Conservation (phyloP, 2,797 vertebrate genomes). For the Astyanax mexicanus region DNA sequence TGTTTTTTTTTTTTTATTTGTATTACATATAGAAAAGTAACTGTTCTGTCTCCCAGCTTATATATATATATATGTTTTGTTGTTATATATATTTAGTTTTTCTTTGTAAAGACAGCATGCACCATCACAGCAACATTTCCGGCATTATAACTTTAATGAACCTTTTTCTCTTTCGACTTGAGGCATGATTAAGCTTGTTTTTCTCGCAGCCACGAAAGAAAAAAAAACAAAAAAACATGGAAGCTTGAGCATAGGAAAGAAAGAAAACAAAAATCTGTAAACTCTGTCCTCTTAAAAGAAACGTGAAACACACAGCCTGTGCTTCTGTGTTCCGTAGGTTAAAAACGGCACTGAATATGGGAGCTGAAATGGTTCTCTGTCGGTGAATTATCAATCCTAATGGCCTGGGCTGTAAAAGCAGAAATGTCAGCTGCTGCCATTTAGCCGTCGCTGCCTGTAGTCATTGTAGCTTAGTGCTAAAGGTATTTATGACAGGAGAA, state of each 20-base stretch:
- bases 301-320: background rate
- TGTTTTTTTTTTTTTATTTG: too few relatives aligned
- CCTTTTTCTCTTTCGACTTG: conserved; percentile 46
- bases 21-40: too few relatives aligned
- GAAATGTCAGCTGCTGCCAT: conserved; percentile 54
- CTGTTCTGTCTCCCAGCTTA: too few relatives aligned
- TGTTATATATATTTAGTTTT: too few relatives aligned
- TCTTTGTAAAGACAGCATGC: conserved; percentile 3
- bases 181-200: conserved; percentile 61
- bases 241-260: too few relatives aligned
- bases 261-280: conserved; percentile 17
- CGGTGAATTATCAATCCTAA: conserved; percentile 46
- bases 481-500: conserved; percentile 27
- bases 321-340: background rate
- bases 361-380: conserved; percentile 20
- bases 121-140: background rate
- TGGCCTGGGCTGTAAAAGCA: conserved; percentile 25
- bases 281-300: background rate
- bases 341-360: conserved; percentile 6
- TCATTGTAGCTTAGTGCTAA: conserved; percentile 8
- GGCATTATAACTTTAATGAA: conserved; percentile 50
- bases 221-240: conserved; percentile 33
- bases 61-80: too few relatives aligned
- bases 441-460: conserved; percentile 22
- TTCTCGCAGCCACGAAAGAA: conserved; percentile 50